These are phyloP conservation scores for Rynchops niger DNA, from an alignment of 2,113 vertebrate species.

Conservation along the genomic window DNA sequence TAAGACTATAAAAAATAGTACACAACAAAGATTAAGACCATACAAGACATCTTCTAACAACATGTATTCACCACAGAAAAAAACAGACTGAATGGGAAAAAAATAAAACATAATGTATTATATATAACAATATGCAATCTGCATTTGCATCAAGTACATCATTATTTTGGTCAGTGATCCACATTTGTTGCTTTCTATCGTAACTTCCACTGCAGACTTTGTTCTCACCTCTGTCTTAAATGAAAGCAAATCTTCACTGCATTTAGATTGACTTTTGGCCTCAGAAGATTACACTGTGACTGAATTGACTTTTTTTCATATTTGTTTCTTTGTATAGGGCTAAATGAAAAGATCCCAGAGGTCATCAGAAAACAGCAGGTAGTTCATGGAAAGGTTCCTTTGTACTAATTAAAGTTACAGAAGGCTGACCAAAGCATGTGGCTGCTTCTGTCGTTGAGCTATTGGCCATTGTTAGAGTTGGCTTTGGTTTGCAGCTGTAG, in stretches of 20 bases:
- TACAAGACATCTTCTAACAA: conserved; percentile 92
- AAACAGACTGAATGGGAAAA: conserved; percentile 77
- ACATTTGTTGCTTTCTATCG: conserved; percentile 92
- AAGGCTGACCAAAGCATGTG: conserved; percentile 93
- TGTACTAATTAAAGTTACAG: conserved; percentile 99
- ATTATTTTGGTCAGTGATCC: conserved; percentile 97
- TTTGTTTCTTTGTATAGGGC: conserved; percentile 92
- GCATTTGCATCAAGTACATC: conserved; percentile 94
- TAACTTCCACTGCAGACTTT: conserved; percentile 82
- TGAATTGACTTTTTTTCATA: conserved; percentile 79
- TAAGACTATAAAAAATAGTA: conserved; percentile 90
- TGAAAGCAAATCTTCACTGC: conserved; percentile 84
- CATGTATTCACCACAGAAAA: conserved; percentile 90
- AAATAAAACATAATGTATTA: conserved; percentile 76
- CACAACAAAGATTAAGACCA: conserved; percentile 86
- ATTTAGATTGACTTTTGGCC: conserved; percentile 84
- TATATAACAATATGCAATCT: conserved; percentile 92
- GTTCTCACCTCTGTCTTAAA: conserved; percentile 83
- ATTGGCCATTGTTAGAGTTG: conserved; percentile 99
- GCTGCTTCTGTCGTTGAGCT: conserved; percentile 97
- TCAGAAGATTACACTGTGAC: conserved; percentile 89
- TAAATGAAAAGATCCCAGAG: conserved; percentile 99
- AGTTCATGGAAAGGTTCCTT: conserved; percentile 98
- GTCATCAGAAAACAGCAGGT: conserved; percentile 97
- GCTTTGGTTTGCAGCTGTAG: conserved; percentile 99